Percentiles rank a stretch among this genome's conserved stretches.
These are phyloP conservation scores for Palythoa grandis DNA, from an alignment of 92 coral and sea anemone species.

Conservation along the genomic window DNA sequence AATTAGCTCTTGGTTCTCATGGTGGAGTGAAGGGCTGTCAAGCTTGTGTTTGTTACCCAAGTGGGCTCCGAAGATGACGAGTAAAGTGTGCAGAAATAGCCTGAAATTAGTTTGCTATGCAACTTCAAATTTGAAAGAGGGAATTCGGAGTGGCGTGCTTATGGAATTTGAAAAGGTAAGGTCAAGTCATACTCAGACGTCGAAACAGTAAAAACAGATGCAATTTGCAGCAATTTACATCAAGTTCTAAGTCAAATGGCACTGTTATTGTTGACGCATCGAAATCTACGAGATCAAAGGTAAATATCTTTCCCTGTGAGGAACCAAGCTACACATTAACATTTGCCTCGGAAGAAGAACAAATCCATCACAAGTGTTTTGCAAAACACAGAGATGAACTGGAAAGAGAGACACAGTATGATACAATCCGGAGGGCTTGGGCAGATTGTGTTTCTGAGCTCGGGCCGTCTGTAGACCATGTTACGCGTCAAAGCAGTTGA, in stretches of 20 bases:
- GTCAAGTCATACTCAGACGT: not conserved
- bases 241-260: not conserved
- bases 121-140: slow-evolving; percentile 7
- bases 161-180: not conserved
- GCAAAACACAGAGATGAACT: slow-evolving; percentile 8
- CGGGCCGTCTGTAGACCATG: not conserved
- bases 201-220: not conserved
- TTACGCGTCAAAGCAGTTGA: not conserved
- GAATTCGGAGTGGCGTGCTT: slow-evolving; percentile 13
- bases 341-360: slow-evolving; percentile 5
- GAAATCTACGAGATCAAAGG: not conserved
- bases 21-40: no score
- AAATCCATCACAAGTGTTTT: not conserved
- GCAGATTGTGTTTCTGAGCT: slow-evolving; percentile 5
- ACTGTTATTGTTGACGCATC: not conserved
- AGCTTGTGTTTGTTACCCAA: slow-evolving; percentile 14
- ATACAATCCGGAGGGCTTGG: slow-evolving; percentile 15
- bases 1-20: no score
- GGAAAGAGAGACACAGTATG: slow-evolving; percentile 13
- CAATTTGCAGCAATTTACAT: not conserved
- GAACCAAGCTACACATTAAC: slow-evolving; percentile 18
- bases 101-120: slow-evolving; percentile 6
- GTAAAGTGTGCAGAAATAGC: not conserved
- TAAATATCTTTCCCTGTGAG: not conserved
- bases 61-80: not conserved